These are phyloP conservation scores for Alces alces DNA, from an alignment of 2,113 vertebrate genomes.

Conservation along the genomic window DNA sequence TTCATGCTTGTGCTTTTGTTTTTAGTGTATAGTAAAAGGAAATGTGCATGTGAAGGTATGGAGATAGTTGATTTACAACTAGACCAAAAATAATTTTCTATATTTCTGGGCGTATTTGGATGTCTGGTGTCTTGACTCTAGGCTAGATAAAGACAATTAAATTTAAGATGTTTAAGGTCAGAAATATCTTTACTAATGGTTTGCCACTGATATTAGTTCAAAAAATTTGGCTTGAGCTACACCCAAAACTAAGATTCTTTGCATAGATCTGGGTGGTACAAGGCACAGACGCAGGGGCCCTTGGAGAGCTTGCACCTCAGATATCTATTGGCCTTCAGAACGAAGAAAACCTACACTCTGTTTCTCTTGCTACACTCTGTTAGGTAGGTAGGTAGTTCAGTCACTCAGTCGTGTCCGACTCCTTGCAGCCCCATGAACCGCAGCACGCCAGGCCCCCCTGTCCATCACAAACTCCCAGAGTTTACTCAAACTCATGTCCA, in stretches of 20 bases:
- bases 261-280: not conserved
- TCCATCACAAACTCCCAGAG: too few species aligned
- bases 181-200: not conserved
- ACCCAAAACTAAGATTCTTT: not conserved
- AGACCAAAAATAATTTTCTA: not conserved
- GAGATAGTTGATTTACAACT: not conserved
- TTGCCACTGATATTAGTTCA: not conserved
- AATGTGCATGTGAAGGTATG: not conserved
- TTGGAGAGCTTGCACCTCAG: not conserved
- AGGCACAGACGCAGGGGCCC: not conserved
- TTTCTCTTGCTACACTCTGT: not conserved
- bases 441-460: too few species aligned
- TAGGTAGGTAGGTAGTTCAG: too few species aligned
- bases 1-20: not conserved
- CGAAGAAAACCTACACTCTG: not conserved
- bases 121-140: not conserved
- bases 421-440: too few species aligned
- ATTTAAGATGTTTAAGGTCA: not conserved
- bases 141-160: not conserved
- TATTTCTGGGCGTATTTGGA: not conserved
- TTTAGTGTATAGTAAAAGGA: not conserved
- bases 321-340: not conserved
- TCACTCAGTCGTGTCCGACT: too few species aligned
- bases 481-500: too few species aligned
- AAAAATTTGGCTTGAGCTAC: not conserved